These are phyloP conservation scores for Mus pahari DNA, from an alignment of 2,113 vertebrate genomes.

Conservation along the genomic window DNA sequence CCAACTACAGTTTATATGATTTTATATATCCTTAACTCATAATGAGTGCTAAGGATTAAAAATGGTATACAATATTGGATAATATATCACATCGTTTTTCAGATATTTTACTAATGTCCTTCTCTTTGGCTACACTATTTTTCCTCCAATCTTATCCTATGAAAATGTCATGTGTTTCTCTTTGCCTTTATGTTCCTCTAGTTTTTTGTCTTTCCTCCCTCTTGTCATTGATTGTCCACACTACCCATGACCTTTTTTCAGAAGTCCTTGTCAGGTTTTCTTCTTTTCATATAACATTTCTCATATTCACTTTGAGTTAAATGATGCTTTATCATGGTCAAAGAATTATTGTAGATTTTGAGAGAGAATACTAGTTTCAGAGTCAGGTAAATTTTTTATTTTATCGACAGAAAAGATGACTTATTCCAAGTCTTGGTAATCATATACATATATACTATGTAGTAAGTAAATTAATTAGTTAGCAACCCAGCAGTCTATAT, in stretches of 20 bases:
- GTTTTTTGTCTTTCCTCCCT: neutral
- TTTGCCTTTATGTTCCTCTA: neutral
- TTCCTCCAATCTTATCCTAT: neutral
- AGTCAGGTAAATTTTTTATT: neutral
- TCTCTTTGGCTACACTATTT: neutral
- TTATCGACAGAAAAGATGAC: accelerated
- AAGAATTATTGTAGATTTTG: neutral
- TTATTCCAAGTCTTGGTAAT: neutral
- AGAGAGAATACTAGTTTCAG: neutral
- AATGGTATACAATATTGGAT: neutral
- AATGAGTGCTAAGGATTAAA: neutral
- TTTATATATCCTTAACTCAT: neutral
- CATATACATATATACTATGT: neutral
- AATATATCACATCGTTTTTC: neutral
- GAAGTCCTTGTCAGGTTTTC: neutral
- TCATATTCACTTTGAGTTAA: neutral
- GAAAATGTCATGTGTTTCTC: neutral
- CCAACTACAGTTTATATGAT: neutral
- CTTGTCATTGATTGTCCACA: neutral
- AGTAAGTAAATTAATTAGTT: neutral
- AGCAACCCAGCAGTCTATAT: neutral
- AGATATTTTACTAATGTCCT: neutral
- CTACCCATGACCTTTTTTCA: neutral
- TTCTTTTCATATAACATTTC: neutral
- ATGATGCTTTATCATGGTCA: neutral